Conservation (phyloP, 2,888 invertebrate species). For the Gari tellinella region DNA sequence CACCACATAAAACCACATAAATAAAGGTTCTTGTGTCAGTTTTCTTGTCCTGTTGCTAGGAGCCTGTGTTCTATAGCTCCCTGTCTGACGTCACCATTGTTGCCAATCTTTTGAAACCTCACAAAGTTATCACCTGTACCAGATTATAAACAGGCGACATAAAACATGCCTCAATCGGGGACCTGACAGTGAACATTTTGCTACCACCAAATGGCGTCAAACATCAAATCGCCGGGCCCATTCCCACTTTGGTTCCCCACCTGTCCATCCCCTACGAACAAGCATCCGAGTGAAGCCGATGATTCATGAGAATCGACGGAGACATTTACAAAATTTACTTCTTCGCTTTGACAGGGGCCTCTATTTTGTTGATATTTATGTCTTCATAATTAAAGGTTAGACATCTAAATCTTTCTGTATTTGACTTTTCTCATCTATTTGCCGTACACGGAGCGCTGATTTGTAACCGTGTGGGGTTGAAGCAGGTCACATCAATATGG, state of each 20-base stretch:
- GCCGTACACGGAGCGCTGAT: conserved; percentile 42
- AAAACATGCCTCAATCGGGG: no score
- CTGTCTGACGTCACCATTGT: no score
- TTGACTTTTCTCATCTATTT: conserved; percentile 63
- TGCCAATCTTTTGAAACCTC: no score
- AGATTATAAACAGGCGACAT: no score
- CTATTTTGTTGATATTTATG: conserved; percentile 64
- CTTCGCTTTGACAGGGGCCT: conserved; percentile 54
- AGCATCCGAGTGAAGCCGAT: conserved; percentile 32
- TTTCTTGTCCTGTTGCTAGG: no score
- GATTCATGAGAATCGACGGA: conserved; percentile 46
- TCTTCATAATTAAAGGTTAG: conserved; percentile 63
- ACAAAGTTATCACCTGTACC: no score
- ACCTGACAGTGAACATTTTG: no score
- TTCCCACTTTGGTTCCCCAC: conserved; percentile 11
- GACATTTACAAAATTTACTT: conserved; percentile 59
- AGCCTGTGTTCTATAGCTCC: no score
- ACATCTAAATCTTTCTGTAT: conserved; percentile 55
- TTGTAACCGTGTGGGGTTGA: conserved; percentile 45
- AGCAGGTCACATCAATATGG: conserved; percentile 57
- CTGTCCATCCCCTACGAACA: conserved; percentile 40
- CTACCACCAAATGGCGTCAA: no score
- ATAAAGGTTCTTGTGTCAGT: no score
- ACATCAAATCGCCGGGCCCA: no score
- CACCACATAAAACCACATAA: no score